Conservation (phyloP, 2,888 invertebrate species). For the Meghimatium bilineatum region DNA sequence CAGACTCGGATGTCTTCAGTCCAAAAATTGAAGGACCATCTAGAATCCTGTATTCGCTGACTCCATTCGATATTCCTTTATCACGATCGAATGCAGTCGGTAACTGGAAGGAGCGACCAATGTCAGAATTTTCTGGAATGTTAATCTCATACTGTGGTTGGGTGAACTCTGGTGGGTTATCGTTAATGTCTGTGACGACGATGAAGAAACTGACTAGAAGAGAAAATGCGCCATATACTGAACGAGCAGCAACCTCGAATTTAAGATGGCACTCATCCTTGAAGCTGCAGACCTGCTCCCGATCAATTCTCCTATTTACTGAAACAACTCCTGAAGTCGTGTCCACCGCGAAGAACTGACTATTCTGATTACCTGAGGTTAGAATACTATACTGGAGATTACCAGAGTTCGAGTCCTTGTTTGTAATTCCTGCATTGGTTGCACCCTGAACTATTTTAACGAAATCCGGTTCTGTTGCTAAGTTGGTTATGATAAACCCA, state of each 20-base stretch:
- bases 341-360: constrained; percentile 44
- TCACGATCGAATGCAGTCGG: constrained; percentile 52
- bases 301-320: constrained; percentile 44
- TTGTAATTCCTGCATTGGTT: too few relatives aligned
- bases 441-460: neutral
- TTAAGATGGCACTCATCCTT: constrained; percentile 42
- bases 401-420: neutral
- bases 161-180: constrained; percentile 53
- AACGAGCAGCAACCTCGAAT: constrained; percentile 48
- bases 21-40: constrained; percentile 23
- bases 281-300: constrained; percentile 53
- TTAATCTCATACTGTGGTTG: constrained; percentile 43
- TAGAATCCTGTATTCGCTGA: constrained; percentile 33
- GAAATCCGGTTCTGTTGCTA: constrained; percentile 47
- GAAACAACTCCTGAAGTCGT: constrained; percentile 37
- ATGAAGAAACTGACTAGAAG: constrained; percentile 45
- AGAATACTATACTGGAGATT: constrained; percentile 48
- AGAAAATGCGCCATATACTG: constrained; percentile 45
- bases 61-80: constrained; percentile 49
- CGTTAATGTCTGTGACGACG: constrained; percentile 50
- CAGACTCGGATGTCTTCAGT: constrained; percentile 1
- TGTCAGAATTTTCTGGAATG: constrained; percentile 46
- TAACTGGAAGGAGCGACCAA: constrained; percentile 43
- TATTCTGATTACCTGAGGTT: constrained; percentile 47
- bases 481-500: constrained; percentile 37